Evolutionary conservation across 2,888 invertebrate species (phyloP), one percentile per base, ranked within the genome.

Genomic region (Drosophila paramelanica): DNA sequence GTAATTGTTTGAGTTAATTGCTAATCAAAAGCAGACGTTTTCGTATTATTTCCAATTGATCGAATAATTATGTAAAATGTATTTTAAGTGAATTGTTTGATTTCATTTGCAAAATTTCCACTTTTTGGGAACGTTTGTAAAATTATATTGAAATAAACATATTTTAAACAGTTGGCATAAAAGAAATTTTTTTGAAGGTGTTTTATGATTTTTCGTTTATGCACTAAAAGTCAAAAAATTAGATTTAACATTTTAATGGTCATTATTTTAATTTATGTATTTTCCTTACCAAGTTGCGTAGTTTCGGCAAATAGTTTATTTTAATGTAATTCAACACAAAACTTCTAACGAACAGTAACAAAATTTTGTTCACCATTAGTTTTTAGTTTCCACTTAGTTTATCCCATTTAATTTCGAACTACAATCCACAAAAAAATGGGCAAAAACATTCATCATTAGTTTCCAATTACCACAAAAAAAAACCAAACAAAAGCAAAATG

Each of bases 351-450:
- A 25, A 39, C 11, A 8, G n/a, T 17, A 20, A 3, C 17, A 27
- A 42, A 33, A 39, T 25, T 11, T 39, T 11, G 31, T 27, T 27
- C 39, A n/a, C 66, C 41, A 66, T 67, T 55, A 55, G 50, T 55
- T 36, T 72, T 10, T 14, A 38, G 13, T 67, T 71, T 31, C 58
- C 13, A 39, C 8, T 13, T 36, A 5, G 36, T 36, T 36, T 36
- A 13, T 36, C 3, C 45, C 13, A n/a, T 25, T 7, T n/a, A 25
- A n/a, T 25, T 23, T 1, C 7, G 6, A 23, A 25, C 20, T 20
- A n/a, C 5, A 23, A 45, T 5, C n/a, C 23, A 25, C 25, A 45
- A 23, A 25, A 25, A 25, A 11, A 23, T 23, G 13, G 7, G 2
- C 8, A 27, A 39, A 39, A 50, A 17, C 5, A 39, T 23, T 17